Percentiles rank a stretch among this genome's conserved stretches.
These are phyloP conservation scores for Apamea epomidion DNA, from an alignment of 2,888 invertebrate species.

Conservation along the genomic window DNA sequence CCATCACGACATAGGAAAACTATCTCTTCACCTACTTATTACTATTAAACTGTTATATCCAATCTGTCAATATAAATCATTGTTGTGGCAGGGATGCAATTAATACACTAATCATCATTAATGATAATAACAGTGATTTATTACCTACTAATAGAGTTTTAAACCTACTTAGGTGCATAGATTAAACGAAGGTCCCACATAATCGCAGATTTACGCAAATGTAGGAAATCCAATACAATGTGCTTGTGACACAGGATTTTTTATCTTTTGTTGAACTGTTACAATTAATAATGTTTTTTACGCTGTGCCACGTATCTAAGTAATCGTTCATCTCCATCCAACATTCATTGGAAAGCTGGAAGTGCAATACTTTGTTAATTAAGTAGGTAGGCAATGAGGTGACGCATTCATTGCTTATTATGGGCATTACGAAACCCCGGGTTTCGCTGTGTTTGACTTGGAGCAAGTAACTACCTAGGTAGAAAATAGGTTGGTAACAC, in stretches of 20 bases:
- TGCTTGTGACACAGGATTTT: conserved; percentile 34
- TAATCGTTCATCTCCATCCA: conserved; percentile 1
- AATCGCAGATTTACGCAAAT: conserved; percentile 54
- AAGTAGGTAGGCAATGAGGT: not conserved
- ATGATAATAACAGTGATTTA: conserved; percentile 20
- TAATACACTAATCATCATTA: conserved; percentile 35
- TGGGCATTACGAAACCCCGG: not conserved
- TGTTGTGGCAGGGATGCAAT: conserved; percentile 16
- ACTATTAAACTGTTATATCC: not conserved
- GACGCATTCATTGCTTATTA: not conserved
- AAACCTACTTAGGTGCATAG: conserved; percentile 14
- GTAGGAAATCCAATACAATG: conserved; percentile 52
- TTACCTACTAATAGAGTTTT: conserved; percentile 36
- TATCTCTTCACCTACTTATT: not conserved
- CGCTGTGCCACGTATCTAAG: not conserved
- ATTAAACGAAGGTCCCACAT: conserved; percentile 32
- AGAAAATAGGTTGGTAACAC: too few species aligned
- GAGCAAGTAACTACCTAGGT: not conserved
- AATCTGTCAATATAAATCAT: conserved; percentile 27
- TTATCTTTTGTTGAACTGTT: conserved; percentile 45
- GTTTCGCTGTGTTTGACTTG: not conserved
- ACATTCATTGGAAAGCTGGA: conserved; percentile 29
- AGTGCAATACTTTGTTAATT: conserved; percentile 6
- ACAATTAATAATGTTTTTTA: conserved; percentile 40
- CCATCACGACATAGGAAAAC: not conserved